Percentiles rank a stretch among this genome's conserved stretches.
Conservation (phyloP, 2,888 invertebrate species). For the Calliopum simillimum region DNA sequence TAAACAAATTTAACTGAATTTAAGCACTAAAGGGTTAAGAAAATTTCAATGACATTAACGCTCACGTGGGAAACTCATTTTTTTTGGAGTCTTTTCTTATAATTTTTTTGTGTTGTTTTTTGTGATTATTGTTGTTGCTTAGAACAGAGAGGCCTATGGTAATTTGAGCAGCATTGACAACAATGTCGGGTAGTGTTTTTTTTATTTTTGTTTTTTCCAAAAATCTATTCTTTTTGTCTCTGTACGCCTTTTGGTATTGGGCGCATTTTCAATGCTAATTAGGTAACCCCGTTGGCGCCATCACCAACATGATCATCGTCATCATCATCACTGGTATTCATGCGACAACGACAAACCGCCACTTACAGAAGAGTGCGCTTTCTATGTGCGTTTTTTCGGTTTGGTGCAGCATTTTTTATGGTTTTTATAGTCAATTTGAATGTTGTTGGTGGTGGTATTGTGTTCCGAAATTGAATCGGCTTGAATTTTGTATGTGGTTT, state of each 20-base stretch:
- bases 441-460: not conserved
- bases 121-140: not conserved
- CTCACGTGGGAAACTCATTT: no score
- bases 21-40: no score
- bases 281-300: constrained; percentile 40
- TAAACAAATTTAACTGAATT: no score
- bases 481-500: not conserved
- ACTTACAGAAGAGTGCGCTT: not conserved
- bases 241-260: not conserved
- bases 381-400: not conserved
- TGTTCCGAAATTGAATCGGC: not conserved
- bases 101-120: no score
- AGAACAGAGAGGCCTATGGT: no score
- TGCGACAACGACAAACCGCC: not conserved
- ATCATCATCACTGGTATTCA: not conserved
- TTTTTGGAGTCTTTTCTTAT: no score
- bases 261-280: constrained; percentile 41
- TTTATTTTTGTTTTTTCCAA: not conserved
- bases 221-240: not conserved
- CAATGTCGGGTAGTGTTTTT: not conserved
- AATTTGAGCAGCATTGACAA: no score
- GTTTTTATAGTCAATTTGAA: not conserved
- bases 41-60: no score
- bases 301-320: constrained; percentile 19
- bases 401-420: not conserved